Percentiles rank a stretch among this genome's conserved stretches.
These are phyloP conservation scores for Tridacna gigas DNA, from an alignment of 2,888 invertebrate species.

Conservation along the genomic window DNA sequence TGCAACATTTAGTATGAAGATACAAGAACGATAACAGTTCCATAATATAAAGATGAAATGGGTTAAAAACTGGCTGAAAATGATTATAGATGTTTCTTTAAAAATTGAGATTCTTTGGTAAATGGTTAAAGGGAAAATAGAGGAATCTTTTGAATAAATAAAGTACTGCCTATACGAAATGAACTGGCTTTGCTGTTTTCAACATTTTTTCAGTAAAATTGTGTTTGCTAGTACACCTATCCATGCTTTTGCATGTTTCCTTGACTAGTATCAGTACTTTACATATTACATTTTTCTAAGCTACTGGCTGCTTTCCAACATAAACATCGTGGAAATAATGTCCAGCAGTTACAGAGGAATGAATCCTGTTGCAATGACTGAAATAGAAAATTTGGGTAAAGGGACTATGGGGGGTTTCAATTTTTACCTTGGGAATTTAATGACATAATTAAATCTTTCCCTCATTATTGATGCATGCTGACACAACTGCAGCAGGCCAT, in stretches of 20 bases:
- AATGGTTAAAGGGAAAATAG: too few species aligned
- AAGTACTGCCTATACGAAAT: background rate
- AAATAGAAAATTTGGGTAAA: background rate
- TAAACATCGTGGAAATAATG: too few species aligned
- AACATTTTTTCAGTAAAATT: background rate
- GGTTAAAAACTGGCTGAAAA: background rate
- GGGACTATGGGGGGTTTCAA: background rate
- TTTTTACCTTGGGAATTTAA: constrained; percentile 2
- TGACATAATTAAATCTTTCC: background rate
- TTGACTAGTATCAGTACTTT: background rate
- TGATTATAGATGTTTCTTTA: background rate
- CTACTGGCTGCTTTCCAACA: background rate
- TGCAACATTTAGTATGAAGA: too few species aligned
- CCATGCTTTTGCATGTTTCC: background rate
- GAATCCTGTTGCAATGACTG: too few species aligned
- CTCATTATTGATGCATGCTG: too few species aligned
- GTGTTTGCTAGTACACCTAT: background rate
- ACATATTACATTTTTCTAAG: background rate
- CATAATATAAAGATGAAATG: too few species aligned
- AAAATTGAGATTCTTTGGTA: background rate
- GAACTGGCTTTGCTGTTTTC: background rate
- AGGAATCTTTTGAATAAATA: background rate
- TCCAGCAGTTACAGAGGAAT: too few species aligned
- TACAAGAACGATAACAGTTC: too few species aligned
- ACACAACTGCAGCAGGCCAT: too few species aligned